These are phyloP conservation scores for Drosophila recens DNA, from an alignment of 2,888 invertebrate genomes.

Conservation along the genomic window DNA sequence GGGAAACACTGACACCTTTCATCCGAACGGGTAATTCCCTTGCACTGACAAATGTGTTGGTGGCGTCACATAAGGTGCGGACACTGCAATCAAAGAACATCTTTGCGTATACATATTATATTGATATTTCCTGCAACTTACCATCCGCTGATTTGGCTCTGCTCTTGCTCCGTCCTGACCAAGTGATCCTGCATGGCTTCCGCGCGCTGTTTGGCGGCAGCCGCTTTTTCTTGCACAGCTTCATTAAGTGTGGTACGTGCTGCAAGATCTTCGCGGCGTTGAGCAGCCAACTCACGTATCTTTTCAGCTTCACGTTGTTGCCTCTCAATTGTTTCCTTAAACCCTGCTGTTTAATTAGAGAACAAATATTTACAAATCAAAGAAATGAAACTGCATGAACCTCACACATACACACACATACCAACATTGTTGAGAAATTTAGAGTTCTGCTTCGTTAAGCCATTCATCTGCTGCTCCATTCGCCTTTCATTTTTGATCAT, in stretches of 20 bases:
- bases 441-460: slow-evolving; percentile 34
- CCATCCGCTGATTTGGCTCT: slow-evolving; percentile 43
- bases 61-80: slow-evolving; percentile 52
- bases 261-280: slow-evolving; percentile 27
- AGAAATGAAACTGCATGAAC: too few relatives aligned
- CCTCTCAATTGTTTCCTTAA: background rate
- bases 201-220: slow-evolving; percentile 20
- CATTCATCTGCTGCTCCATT: slow-evolving; percentile 21
- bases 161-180: slow-evolving; percentile 12
- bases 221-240: slow-evolving; percentile 29
- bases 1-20: slow-evolving; percentile 47
- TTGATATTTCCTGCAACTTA: slow-evolving; percentile 17
- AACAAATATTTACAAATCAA: too few relatives aligned
- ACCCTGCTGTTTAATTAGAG: slow-evolving; percentile 3
- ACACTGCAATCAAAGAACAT: slow-evolving; percentile 40
- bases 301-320: slow-evolving; percentile 34
- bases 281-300: background rate
- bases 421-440: slow-evolving; percentile 37
- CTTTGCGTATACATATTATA: background rate
- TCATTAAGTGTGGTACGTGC: slow-evolving; percentile 15
- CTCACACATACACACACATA: slow-evolving; percentile 17
- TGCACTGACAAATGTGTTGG: slow-evolving; percentile 56
- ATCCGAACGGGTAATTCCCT: slow-evolving; percentile 54
- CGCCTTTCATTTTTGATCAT: slow-evolving; percentile 36
- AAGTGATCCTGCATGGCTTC: slow-evolving; percentile 22